Evolutionary conservation across 2,797 vertebrate species (phyloP).

Genomic region (Xenentodon cancila): DNA sequence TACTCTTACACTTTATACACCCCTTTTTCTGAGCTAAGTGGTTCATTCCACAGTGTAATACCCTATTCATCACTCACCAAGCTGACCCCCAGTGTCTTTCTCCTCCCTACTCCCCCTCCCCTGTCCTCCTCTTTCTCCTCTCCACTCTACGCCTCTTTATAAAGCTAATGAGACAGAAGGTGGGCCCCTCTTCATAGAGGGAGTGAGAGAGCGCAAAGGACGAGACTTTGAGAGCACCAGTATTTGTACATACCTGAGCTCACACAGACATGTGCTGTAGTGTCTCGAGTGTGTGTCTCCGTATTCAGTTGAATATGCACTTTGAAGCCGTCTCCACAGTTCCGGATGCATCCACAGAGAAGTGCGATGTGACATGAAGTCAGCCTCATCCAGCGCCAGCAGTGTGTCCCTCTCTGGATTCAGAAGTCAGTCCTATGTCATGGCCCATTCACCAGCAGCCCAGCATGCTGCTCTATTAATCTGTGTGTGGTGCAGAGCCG

Average conservation of each 20-base stretch:
- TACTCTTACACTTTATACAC: constrained; percentile 51
- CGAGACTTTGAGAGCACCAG: constrained; percentile 14
- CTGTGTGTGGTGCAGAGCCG: constrained; percentile 49
- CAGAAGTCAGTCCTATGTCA: constrained; percentile 58
- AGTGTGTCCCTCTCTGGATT: constrained; percentile 40
- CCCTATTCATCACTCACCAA: constrained; percentile 83
- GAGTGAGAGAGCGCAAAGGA: constrained; percentile 55
- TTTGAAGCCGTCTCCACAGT: too few relatives aligned
- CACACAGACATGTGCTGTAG: constrained; percentile 20
- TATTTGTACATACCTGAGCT: constrained; percentile 31
- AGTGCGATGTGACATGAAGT: constrained; percentile 35
- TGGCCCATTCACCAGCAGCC: constrained; percentile 62
- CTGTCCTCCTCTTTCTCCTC: constrained; percentile 64
- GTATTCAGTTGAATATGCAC: constrained; percentile 44
- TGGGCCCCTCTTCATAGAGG: constrained; percentile 75
- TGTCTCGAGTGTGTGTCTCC: constrained; percentile 25
- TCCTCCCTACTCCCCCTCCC: constrained; percentile 57
- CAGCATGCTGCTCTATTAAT: constrained; percentile 61
- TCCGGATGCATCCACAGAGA: constrained; percentile 39
- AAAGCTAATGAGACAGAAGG: constrained; percentile 84
- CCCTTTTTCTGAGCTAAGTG: constrained; percentile 73
- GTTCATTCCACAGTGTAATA: constrained; percentile 82
- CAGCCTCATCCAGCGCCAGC: constrained; percentile 48
- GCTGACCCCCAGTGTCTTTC: constrained; percentile 76
- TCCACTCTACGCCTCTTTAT: constrained; percentile 79